A percentile compares a stretch with the other conserved stretches of the same genome.
Conservation (phyloP, 2,888 invertebrate genomes). For the Mythimna pallens region DNA sequence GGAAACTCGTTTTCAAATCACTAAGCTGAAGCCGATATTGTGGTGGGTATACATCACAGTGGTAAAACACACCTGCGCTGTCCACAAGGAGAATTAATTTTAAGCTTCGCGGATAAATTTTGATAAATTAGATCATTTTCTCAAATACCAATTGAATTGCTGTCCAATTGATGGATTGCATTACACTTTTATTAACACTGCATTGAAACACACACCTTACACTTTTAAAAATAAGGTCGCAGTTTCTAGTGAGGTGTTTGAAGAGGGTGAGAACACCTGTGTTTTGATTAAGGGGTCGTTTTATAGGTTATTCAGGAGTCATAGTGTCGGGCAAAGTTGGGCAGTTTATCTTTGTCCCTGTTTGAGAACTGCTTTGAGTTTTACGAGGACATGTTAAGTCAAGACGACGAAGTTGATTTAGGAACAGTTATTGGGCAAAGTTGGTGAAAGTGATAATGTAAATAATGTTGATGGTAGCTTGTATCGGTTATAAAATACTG, state of each 20-base stretch:
- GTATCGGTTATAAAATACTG: background rate
- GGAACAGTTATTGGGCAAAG: conserved; percentile 25
- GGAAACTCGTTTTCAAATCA: conserved; percentile 49
- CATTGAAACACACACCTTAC: conserved; percentile 59
- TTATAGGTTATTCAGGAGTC: conserved; percentile 61
- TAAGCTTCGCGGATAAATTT: conserved; percentile 70
- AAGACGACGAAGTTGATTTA: conserved; percentile 45
- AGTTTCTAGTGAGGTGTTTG: background rate
- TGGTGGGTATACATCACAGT: conserved; percentile 62
- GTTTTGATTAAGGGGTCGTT: conserved; percentile 63
- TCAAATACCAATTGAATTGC: conserved; percentile 71
- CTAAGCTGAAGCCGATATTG: conserved; percentile 44
- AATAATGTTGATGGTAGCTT: conserved; percentile 4
- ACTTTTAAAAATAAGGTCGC: background rate
- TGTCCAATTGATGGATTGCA: conserved; percentile 72
- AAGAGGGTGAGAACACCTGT: conserved; percentile 60
- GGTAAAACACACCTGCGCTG: conserved; percentile 66
- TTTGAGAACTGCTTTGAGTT: conserved; percentile 40
- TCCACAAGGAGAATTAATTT: conserved; percentile 63
- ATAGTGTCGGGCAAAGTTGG: conserved; percentile 48
- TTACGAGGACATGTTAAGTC: conserved; percentile 36
- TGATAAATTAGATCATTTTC: conserved; percentile 77
- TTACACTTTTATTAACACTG: conserved; percentile 40
- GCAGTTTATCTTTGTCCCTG: conserved; percentile 53
- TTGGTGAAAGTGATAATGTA: conserved; percentile 12